Conservation (phyloP, 1,140 invertebrate species). For the Papilio helenus region DNA sequence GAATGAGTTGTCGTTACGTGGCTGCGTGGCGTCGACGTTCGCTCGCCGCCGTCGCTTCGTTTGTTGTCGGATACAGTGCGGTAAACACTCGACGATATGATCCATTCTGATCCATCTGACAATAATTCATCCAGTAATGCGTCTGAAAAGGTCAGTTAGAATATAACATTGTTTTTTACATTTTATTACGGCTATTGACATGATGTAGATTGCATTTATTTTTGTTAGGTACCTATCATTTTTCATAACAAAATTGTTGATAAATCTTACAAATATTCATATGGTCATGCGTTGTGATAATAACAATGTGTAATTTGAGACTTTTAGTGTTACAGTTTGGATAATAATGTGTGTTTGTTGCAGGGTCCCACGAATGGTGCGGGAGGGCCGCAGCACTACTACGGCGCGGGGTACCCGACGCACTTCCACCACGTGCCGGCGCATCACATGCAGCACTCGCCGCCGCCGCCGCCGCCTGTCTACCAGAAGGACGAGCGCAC, state of each 20-base stretch:
- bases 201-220: no score
- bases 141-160: slow-evolving; percentile 25
- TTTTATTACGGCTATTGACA: neutral
- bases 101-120: slow-evolving; percentile 54
- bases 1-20: slow-evolving; percentile 32
- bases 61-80: slow-evolving; percentile 40
- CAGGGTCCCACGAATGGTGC: slow-evolving; percentile 85
- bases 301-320: neutral
- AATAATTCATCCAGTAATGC: slow-evolving; percentile 36
- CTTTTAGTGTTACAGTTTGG: neutral
- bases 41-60: slow-evolving; percentile 6
- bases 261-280: neutral
- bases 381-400: slow-evolving; percentile 85
- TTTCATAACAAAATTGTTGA: no score
- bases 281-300: neutral
- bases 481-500: slow-evolving; percentile 91
- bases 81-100: slow-evolving; percentile 56
- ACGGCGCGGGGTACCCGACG: slow-evolving; percentile 84
- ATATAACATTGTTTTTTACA: neutral
- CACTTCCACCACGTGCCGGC: slow-evolving; percentile 84
- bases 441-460: slow-evolving; percentile 82
- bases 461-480: slow-evolving; percentile 83
- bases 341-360: slow-evolving; percentile 41
- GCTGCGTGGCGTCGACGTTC: slow-evolving; percentile 73
- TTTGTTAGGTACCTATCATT: no score